Percentiles rank a stretch among this genome's conserved stretches.
phyloP scores from a whole-genome alignment of 2,113 vertebrate species.

The Lynx canadensis region DNA sequence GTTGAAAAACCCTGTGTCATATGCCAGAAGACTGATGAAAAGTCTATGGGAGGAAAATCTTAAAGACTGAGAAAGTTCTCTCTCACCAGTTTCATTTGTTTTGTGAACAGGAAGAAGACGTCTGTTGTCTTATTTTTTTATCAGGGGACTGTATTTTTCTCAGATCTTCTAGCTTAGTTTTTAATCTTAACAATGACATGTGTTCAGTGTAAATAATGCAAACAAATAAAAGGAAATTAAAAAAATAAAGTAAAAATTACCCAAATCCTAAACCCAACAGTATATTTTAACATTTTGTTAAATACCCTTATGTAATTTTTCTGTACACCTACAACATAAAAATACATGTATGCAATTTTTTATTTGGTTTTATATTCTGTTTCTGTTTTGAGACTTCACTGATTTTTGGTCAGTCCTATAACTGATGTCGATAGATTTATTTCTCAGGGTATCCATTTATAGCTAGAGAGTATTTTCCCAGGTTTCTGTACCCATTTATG shows the following conservation, averaged over 20 bases:
- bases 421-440: neutral
- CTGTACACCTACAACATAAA: neutral
- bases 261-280: neutral
- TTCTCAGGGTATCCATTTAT: neutral
- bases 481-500: neutral
- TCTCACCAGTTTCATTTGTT: neutral
- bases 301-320: neutral
- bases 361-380: neutral
- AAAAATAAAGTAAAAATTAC: conserved; percentile 17
- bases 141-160: neutral
- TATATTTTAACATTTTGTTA: conserved; percentile 15
- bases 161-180: neutral
- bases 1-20: neutral
- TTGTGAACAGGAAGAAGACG: neutral
- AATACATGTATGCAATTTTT: neutral
- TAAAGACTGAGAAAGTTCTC: neutral
- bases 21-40: neutral
- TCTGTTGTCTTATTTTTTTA: neutral
- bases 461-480: neutral
- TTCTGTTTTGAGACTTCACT: neutral
- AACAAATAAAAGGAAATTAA: neutral
- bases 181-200: neutral
- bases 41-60: neutral
- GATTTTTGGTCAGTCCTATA: neutral
- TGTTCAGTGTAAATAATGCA: neutral